phyloP scores from a whole-genome alignment of 2,888 invertebrate genomes.

The Drepana falcataria region DNA sequence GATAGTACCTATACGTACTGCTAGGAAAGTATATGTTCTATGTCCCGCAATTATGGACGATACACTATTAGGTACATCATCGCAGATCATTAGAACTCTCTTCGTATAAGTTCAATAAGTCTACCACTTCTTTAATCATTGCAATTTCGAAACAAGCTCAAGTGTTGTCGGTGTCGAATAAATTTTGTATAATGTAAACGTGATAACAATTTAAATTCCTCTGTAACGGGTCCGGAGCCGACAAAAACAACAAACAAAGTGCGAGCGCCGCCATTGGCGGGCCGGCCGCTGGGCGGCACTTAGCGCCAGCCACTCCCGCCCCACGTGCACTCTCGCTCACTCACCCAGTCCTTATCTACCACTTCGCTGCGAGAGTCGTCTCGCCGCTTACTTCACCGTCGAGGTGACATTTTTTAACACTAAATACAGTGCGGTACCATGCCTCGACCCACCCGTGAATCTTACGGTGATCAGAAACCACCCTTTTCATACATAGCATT shows the following conservation, averaged over 20 bases:
- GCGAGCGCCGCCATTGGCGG: conserved; percentile 52
- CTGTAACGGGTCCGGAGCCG: conserved; percentile 75
- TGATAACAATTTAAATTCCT: conserved; percentile 80
- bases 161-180: conserved; percentile 77
- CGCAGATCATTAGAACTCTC: conserved; percentile 16
- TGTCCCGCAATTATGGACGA: neutral
- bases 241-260: conserved; percentile 78
- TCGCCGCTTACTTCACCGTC: conserved; percentile 39
- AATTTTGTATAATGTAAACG: conserved; percentile 79
- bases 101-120: conserved; percentile 59
- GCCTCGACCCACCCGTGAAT: conserved; percentile 97
- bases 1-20: no score
- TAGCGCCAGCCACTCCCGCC: conserved; percentile 51
- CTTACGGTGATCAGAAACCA: conserved; percentile 98
- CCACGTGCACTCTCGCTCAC: conserved; percentile 68
- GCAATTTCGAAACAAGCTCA: conserved; percentile 78
- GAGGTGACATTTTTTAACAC: conserved; percentile 34
- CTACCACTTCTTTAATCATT: conserved; percentile 72
- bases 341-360: conserved; percentile 73
- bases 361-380: conserved; percentile 69
- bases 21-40: no score
- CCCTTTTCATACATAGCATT: conserved; percentile 99
- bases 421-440: conserved; percentile 87
- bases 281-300: conserved; percentile 42
- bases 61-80: conserved; percentile 1